Conservation (phyloP, 2,888 invertebrate genomes). For the Glaucopsyche alexis region DNA sequence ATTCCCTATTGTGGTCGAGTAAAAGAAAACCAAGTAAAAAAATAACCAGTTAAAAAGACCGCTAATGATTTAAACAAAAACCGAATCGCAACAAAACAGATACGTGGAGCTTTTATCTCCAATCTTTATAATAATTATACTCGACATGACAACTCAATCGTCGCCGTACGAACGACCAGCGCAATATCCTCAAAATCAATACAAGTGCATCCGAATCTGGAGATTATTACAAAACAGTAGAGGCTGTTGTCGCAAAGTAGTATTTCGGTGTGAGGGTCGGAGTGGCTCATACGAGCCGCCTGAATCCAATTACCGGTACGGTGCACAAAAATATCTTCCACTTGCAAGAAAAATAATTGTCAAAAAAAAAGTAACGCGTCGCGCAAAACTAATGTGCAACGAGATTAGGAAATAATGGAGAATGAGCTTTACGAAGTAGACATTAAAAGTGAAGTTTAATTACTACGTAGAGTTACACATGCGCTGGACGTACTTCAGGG, state of each 20-base stretch:
- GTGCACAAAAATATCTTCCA: slow-evolving; percentile 61
- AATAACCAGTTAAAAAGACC: slow-evolving; percentile 39
- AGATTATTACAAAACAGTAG: slow-evolving; percentile 31
- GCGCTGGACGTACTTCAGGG: slow-evolving; percentile 40
- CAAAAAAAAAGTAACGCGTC: slow-evolving; percentile 51
- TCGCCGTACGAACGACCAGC: slow-evolving; percentile 36
- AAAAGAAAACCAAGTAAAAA: slow-evolving; percentile 10
- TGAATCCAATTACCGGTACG: slow-evolving; percentile 65
- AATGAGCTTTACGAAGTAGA: rapidly evolving
- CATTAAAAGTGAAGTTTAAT: slow-evolving; percentile 46
- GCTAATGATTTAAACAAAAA: slow-evolving; percentile 42
- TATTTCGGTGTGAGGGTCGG: slow-evolving; percentile 22
- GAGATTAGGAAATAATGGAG: slow-evolving; percentile 28
- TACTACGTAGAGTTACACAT: slow-evolving; percentile 33
- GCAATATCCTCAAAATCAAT: slow-evolving; percentile 32
- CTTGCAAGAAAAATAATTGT: slow-evolving; percentile 60
- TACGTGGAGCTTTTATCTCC: slow-evolving; percentile 61
- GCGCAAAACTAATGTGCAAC: slow-evolving; percentile 54
- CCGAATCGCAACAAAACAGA: slow-evolving; percentile 50
- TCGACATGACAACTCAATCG: slow-evolving; percentile 72
- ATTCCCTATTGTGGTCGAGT: not conserved
- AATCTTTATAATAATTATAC: slow-evolving; percentile 77
- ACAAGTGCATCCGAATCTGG: slow-evolving; percentile 28
- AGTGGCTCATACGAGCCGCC: slow-evolving; percentile 43
- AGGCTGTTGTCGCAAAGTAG: slow-evolving; percentile 31